Conservation (phyloP, 2,888 invertebrate species). For the Sphinx pinastri region DNA sequence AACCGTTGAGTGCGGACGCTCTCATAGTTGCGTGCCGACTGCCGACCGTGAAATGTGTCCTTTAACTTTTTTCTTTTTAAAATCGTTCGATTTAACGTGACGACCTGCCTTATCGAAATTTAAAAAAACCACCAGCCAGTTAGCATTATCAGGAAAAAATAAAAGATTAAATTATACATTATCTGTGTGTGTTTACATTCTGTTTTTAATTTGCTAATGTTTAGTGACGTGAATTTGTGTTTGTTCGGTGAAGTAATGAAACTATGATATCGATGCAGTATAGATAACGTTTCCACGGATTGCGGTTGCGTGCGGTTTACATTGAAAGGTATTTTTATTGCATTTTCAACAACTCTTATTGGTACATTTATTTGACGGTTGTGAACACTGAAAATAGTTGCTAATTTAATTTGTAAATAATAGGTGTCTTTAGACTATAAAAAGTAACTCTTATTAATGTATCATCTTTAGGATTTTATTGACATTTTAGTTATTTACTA, state of each 20-base stretch:
- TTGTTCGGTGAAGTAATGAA: slow-evolving; percentile 65
- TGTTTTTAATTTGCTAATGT: slow-evolving; percentile 41
- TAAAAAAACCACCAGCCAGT: not conserved
- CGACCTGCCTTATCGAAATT: not conserved
- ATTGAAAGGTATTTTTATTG: slow-evolving; percentile 23
- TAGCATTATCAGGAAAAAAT: too few relatives aligned
- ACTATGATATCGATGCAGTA: slow-evolving; percentile 64
- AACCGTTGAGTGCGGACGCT: slow-evolving; percentile 59
- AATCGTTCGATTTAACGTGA: slow-evolving; percentile 7
- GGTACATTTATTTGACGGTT: slow-evolving; percentile 19
- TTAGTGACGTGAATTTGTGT: slow-evolving; percentile 55
- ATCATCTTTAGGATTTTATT: not conserved
- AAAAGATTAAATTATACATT: not conserved
- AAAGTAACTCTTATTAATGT: not conserved
- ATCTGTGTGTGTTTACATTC: not conserved
- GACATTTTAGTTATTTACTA: too few relatives aligned
- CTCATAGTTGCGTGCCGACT: slow-evolving; percentile 41
- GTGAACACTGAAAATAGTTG: not conserved
- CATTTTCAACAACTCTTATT: slow-evolving; percentile 22
- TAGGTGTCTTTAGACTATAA: not conserved
- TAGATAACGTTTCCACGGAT: slow-evolving; percentile 68
- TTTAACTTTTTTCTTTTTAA: slow-evolving; percentile 28
- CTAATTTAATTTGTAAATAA: not conserved
- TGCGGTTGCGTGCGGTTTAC: slow-evolving; percentile 62
- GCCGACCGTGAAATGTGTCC: slow-evolving; percentile 44